A percentile compares a stretch with the other conserved stretches of the same genome.
Conservation (phyloP, 2,113 vertebrate genomes). For the Condylura cristata region DNA sequence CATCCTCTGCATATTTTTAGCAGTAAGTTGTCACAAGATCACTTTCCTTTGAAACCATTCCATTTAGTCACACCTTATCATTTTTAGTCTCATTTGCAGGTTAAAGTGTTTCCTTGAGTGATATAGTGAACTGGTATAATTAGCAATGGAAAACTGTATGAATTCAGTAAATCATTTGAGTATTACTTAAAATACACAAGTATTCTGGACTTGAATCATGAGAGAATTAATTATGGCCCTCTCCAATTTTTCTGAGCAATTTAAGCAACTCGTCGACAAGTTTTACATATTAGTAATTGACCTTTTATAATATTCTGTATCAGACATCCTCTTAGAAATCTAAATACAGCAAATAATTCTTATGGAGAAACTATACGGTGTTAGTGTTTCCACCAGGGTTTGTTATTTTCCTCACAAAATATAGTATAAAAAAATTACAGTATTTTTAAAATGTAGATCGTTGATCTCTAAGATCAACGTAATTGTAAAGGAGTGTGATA, state of each 20-base stretch:
- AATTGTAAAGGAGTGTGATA: not conserved
- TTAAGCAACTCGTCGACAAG: not conserved
- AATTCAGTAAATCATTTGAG: not conserved
- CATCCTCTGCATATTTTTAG: not conserved
- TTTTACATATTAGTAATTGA: not conserved
- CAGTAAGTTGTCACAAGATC: not conserved
- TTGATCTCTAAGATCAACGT: not conserved
- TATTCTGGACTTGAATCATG: not conserved
- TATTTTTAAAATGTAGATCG: not conserved
- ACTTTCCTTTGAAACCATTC: not conserved
- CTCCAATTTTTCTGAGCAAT: not conserved
- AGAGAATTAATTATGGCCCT: not conserved
- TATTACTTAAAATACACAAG: not conserved
- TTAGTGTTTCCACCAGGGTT: not conserved
- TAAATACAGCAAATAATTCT: not conserved
- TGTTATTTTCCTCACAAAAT: not conserved
- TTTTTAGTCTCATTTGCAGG: not conserved
- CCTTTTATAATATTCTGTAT: not conserved
- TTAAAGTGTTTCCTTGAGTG: not conserved
- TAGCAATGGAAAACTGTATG: not conserved
- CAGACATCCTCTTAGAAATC: not conserved
- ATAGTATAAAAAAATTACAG: not conserved
- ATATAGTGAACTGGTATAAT: not conserved
- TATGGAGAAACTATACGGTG: not conserved
- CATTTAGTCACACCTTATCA: not conserved